Conservation (phyloP, 2,797 vertebrate genomes). For the Rhodeus uyekii region DNA sequence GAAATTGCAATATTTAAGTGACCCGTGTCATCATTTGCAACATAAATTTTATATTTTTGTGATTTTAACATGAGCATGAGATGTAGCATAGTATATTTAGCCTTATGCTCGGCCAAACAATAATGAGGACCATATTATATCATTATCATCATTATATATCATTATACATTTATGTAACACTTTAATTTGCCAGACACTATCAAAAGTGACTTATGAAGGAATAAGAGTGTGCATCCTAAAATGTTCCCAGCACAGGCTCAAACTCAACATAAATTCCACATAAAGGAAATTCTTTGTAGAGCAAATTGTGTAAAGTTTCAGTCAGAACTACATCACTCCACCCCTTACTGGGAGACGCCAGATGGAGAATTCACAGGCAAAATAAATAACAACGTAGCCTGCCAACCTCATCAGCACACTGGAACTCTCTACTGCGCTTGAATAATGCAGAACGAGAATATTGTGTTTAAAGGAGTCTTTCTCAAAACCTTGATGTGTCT, state of each 20-base stretch:
- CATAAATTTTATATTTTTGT: neutral
- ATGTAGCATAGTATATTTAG: too few relatives aligned
- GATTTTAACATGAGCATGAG: too few relatives aligned
- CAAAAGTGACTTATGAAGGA: neutral
- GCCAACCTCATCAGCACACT: slow-evolving; percentile 39
- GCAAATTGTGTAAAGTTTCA: slow-evolving; percentile 31
- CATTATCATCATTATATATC: neutral
- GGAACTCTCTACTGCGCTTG: slow-evolving; percentile 18
- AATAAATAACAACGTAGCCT: slow-evolving; percentile 13
- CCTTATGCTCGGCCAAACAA: neutral
- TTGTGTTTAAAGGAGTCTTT: slow-evolving; percentile 36
- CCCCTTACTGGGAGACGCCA: slow-evolving; percentile 35
- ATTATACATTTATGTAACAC: neutral
- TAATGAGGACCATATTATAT: neutral
- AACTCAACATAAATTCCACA: neutral
- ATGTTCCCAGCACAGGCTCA: neutral
- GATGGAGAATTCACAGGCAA: slow-evolving; percentile 41
- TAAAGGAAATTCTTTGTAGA: slow-evolving; percentile 12
- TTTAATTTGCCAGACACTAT: neutral
- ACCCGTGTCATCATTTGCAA: neutral
- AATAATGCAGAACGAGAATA: slow-evolving; percentile 36
- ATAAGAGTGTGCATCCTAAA: neutral
- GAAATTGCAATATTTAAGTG: neutral
- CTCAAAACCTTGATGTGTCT: neutral
- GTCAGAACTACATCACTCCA: slow-evolving; percentile 2